Percentiles rank a stretch among this genome's conserved stretches.
Conservation (phyloP, 2,888 invertebrate genomes). For the Chalcosyrphus nemorum region DNA sequence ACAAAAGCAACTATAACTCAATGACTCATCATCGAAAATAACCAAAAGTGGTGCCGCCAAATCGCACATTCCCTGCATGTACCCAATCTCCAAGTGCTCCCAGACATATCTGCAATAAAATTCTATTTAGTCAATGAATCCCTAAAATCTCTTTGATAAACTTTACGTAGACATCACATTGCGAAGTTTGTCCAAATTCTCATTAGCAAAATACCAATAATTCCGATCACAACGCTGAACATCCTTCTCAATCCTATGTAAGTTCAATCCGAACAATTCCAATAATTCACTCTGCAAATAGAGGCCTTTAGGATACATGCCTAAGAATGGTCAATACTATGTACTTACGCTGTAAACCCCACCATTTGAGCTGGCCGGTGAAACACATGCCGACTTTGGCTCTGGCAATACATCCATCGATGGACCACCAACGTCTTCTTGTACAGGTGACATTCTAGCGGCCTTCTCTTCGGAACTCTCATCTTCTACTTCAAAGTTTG, state of each 20-base stretch:
- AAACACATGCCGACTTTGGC: slow-evolving; percentile 87
- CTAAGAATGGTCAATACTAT: too few species aligned
- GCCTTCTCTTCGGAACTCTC: slow-evolving; percentile 82
- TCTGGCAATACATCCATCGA: slow-evolving; percentile 80
- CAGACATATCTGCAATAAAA: slow-evolving; percentile 91
- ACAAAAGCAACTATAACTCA: slow-evolving; percentile 95
- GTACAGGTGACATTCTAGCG: slow-evolving; percentile 84
- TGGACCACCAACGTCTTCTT: slow-evolving; percentile 83
- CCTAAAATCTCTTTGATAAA: background rate
- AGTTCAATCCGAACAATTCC: slow-evolving; percentile 92
- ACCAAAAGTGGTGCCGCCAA: slow-evolving; percentile 95
- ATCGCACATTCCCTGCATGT: slow-evolving; percentile 99
- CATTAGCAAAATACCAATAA: slow-evolving; percentile 94
- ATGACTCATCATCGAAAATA: slow-evolving; percentile 94
- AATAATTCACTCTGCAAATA: slow-evolving; percentile 91
- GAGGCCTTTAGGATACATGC: too few species aligned
- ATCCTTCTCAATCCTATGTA: slow-evolving; percentile 98
- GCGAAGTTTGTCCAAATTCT: slow-evolving; percentile 94
- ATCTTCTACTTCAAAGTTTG: slow-evolving; percentile 81
- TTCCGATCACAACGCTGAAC: slow-evolving; percentile 97
- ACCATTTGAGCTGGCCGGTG: slow-evolving; percentile 95
- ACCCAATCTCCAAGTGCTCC: slow-evolving; percentile 96
- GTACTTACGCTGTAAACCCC: slow-evolving; percentile 91
- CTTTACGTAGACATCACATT: slow-evolving; percentile 98
- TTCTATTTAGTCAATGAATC: background rate